Evolutionary conservation across 2,888 invertebrate genomes (phyloP).

Genomic region (Lasioglossum marginatum): DNA sequence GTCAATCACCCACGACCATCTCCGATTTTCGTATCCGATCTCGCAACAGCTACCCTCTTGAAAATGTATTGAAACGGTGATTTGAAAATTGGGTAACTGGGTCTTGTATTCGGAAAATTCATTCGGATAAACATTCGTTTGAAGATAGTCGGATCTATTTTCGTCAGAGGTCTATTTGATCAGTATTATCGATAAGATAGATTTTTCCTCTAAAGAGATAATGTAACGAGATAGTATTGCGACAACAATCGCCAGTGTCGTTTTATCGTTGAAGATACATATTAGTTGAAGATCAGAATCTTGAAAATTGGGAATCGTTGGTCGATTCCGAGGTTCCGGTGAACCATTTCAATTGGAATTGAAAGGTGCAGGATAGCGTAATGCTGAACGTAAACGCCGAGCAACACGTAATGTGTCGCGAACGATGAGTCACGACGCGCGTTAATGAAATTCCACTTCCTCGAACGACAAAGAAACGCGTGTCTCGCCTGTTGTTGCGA

Average conservation of each 20-base stretch:
- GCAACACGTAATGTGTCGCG: conserved; percentile 39
- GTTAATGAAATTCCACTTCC: conserved; percentile 74
- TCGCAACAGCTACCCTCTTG: too few relatives aligned
- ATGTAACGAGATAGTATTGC: background rate
- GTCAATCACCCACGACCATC: too few relatives aligned
- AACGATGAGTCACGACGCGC: conserved; percentile 61
- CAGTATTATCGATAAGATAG: background rate
- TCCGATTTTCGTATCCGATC: too few relatives aligned
- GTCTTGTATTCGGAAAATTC: background rate
- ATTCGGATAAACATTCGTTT: background rate
- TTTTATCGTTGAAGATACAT: background rate
- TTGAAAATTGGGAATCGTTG: background rate
- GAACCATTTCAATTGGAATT: background rate
- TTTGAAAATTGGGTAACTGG: background rate
- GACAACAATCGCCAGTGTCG: background rate
- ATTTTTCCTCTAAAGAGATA: background rate
- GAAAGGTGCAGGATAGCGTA: background rate
- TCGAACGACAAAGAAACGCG: conserved; percentile 66
- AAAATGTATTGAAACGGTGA: background rate
- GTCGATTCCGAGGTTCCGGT: background rate
- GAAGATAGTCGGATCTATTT: background rate
- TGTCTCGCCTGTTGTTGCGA: conserved; percentile 53
- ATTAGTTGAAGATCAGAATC: background rate
- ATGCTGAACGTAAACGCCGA: background rate
- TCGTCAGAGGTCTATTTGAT: background rate